These are phyloP conservation scores for Litocranius walleri DNA, from an alignment of 2,113 vertebrate species.

Conservation along the genomic window DNA sequence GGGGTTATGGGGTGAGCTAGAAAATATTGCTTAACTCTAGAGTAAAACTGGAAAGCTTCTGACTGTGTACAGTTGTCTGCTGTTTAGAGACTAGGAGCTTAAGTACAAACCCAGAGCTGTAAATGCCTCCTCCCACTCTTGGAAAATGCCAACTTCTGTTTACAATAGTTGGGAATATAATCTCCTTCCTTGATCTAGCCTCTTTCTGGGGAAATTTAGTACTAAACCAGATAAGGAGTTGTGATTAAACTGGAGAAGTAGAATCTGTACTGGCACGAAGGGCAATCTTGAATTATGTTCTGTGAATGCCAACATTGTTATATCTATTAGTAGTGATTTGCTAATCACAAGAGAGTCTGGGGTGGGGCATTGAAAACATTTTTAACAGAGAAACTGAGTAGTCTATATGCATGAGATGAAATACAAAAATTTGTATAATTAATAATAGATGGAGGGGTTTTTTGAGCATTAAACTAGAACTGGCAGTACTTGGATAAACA, in stretches of 20 bases:
- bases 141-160: constrained; percentile 45
- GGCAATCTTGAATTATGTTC: background rate
- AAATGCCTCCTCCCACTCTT: constrained; percentile 41
- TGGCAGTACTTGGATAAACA: constrained; percentile 21
- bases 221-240: constrained; percentile 5
- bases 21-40: constrained; percentile 30
- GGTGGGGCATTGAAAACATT: background rate
- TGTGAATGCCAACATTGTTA: constrained; percentile 15
- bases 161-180: constrained; percentile 3
- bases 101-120: constrained; percentile 38
- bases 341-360: background rate
- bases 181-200: constrained; percentile 11
- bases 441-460: background rate
- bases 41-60: constrained; percentile 11
- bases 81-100: constrained; percentile 1
- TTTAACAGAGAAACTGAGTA: constrained; percentile 19
- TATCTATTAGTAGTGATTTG: background rate
- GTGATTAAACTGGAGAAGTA: constrained; percentile 28
- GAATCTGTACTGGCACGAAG: constrained; percentile 11
- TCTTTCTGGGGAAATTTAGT: background rate
- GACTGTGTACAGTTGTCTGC: background rate
- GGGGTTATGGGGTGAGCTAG: constrained; percentile 37
- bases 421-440: constrained; percentile 27
- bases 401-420: background rate
- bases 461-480: background rate